A percentile compares a stretch with the other conserved stretches of the same genome.
These are phyloP conservation scores for Bilobella aurantiaca DNA, from an alignment of 1,140 invertebrate species.

Conservation along the genomic window DNA sequence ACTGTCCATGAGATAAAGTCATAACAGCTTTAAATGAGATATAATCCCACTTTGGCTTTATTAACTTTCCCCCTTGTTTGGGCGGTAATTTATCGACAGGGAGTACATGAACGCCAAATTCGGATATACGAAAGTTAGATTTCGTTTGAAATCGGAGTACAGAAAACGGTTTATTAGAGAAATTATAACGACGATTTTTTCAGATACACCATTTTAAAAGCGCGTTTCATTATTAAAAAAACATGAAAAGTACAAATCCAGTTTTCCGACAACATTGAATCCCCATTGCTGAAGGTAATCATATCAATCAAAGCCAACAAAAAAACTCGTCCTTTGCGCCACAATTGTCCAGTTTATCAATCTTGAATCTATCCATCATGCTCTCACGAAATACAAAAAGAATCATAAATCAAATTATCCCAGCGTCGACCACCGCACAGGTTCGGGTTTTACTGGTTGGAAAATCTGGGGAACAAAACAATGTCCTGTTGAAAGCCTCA, in stretches of 20 bases:
- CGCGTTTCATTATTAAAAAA: not conserved
- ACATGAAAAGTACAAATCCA: not conserved
- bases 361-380: not conserved
- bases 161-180: too few species aligned
- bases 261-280: not conserved
- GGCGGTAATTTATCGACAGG: too few species aligned
- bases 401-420: not conserved
- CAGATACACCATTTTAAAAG: too few species aligned
- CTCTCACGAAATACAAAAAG: not conserved
- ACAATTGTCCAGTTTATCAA: not conserved
- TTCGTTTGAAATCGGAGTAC: too few species aligned
- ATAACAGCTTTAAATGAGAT: too few species aligned
- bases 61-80: too few species aligned
- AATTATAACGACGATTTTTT: too few species aligned
- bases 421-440: not conserved
- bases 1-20: too few species aligned
- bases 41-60: too few species aligned
- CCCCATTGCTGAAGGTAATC: not conserved
- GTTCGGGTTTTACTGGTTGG: not conserved
- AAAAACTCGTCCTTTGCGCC: not conserved
- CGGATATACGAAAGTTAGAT: too few species aligned
- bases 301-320: constrained; percentile 1
- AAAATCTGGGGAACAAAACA: not conserved
- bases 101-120: too few species aligned
- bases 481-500: not conserved